Conservation (phyloP, 1,140 invertebrate species). For the Adoxophyes honmai region DNA sequence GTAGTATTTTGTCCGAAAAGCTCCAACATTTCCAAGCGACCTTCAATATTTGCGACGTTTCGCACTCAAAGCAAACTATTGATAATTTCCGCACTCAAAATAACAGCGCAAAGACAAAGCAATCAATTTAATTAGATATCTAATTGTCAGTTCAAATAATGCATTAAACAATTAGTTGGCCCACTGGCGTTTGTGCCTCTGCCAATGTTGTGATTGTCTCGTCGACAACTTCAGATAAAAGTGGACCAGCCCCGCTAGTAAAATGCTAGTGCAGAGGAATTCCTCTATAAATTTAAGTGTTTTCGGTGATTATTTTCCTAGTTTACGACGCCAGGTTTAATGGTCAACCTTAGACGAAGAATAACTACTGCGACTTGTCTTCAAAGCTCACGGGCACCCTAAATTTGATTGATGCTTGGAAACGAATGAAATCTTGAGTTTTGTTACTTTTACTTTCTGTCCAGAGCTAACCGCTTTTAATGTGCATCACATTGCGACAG, state of each 20-base stretch:
- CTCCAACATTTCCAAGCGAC: too few relatives aligned
- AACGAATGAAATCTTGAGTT: too few relatives aligned
- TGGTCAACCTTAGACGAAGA: background rate
- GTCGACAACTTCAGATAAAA: background rate
- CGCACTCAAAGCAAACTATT: too few relatives aligned
- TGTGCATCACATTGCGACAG: too few relatives aligned
- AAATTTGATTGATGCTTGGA: too few relatives aligned
- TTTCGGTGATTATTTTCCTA: background rate
- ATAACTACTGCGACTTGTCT: too few relatives aligned
- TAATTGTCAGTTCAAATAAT: conserved; percentile 13
- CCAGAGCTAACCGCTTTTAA: too few relatives aligned
- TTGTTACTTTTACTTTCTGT: too few relatives aligned
- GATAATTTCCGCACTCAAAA: too few relatives aligned
- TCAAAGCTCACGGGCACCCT: too few relatives aligned
- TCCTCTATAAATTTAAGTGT: background rate
- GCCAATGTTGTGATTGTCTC: conserved; percentile 8
- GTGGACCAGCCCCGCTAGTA: background rate
- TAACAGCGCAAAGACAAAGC: background rate
- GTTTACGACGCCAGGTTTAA: background rate
- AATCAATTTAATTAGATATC: conserved; percentile 1
- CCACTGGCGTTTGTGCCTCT: background rate
- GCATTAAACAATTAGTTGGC: background rate
- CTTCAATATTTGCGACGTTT: too few relatives aligned
- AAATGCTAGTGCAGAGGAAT: background rate
- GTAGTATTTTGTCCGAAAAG: too few relatives aligned